Conservation (phyloP, 2,113 vertebrate genomes). For the Micronisus gabar region DNA sequence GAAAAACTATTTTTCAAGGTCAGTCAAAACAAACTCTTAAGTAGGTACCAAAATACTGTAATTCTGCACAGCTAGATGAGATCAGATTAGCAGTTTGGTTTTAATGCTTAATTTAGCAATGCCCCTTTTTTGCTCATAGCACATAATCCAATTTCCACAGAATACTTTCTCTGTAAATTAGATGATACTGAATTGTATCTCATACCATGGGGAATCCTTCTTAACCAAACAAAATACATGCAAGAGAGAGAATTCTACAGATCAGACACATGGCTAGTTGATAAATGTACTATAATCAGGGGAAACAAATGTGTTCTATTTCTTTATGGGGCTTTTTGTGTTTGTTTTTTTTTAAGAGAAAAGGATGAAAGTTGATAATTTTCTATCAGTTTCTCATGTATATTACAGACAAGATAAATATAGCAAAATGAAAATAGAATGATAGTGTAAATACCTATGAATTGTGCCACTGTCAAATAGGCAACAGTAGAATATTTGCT, state of each 20-base stretch:
- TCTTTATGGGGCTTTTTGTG: background rate
- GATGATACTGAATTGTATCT: background rate
- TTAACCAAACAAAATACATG: background rate
- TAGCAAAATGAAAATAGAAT: background rate
- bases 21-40: background rate
- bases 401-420: slow-evolving; percentile 7
- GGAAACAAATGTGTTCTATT: background rate
- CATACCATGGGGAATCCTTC: background rate
- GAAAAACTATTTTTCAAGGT: background rate
- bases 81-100: slow-evolving; percentile 14
- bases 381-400: slow-evolving; percentile 23
- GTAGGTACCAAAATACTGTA: background rate
- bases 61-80: background rate
- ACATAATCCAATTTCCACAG: slow-evolving; percentile 12
- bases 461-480: slow-evolving; percentile 42
- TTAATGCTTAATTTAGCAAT: slow-evolving; percentile 28
- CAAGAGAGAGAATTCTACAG: background rate
- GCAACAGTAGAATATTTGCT: slow-evolving; percentile 28
- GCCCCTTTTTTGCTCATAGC: background rate
- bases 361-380: slow-evolving; percentile 1
- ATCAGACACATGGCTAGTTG: background rate
- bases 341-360: background rate
- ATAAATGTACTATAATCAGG: background rate
- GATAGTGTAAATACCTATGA: slow-evolving; percentile 47
- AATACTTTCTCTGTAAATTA: background rate